Conservation (phyloP, 1,140 invertebrate genomes). For the Ostrea denselamellosa region DNA sequence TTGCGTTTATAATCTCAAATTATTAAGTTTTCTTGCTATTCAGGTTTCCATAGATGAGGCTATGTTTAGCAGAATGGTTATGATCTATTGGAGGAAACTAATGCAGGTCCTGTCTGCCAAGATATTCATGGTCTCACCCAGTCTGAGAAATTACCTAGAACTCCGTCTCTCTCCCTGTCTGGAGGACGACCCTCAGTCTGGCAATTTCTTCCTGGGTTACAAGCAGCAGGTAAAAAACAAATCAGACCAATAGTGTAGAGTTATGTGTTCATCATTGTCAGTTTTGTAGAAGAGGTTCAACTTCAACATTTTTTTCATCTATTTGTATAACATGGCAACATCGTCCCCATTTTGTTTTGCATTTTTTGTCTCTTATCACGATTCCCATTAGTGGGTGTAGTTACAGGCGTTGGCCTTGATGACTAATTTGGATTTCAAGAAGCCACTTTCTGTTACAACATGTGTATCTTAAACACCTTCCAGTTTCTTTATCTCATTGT, state of each 20-base stretch:
- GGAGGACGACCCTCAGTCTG: constrained; percentile 60
- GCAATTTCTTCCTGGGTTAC: constrained; percentile 58
- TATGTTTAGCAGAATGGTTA: constrained; percentile 64
- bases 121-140: constrained; percentile 60
- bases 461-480: not conserved
- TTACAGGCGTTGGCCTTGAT: not conserved
- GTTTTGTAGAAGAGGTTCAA: too few species aligned
- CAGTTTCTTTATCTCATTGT: not conserved
- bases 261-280: too few species aligned
- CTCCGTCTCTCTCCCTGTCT: constrained; percentile 61
- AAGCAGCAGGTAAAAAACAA: constrained; percentile 61
- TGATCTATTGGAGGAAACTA: constrained; percentile 65
- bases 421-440: not conserved
- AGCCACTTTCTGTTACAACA: not conserved
- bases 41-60: constrained; percentile 59
- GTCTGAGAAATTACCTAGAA: constrained; percentile 59
- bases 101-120: constrained; percentile 55
- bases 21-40: not conserved
- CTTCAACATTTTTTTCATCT: not conserved
- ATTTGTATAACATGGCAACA: not conserved
- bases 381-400: too few species aligned
- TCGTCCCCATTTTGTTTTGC: not conserved
- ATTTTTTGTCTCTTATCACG: not conserved
- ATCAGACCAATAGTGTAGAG: too few species aligned
- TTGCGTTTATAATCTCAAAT: too few species aligned